Percentiles rank a stretch among this genome's conserved stretches.
Conservation (phyloP, 1,140 invertebrate species). For the Drosophila sulfurigaster region DNA sequence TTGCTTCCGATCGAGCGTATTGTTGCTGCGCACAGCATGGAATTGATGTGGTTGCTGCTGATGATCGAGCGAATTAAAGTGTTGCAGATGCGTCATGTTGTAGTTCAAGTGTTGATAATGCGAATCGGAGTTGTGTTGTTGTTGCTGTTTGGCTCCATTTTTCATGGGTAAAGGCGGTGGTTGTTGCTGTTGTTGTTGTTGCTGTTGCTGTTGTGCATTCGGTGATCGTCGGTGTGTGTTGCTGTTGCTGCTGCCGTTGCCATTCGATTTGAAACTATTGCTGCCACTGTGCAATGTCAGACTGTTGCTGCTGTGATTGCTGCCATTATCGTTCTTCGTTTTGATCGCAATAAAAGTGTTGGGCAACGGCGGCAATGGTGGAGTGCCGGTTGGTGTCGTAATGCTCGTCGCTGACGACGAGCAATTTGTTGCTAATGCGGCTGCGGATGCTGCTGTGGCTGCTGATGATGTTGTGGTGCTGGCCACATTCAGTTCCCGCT, state of each 20-base stretch:
- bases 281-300: slow-evolving; percentile 67
- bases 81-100: slow-evolving; percentile 59
- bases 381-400: slow-evolving; percentile 70
- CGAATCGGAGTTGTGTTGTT: slow-evolving; percentile 55
- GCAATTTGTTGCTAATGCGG: slow-evolving; percentile 46
- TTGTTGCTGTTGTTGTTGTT: slow-evolving; percentile 55
- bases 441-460: slow-evolving; percentile 45
- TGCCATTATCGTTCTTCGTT: slow-evolving; percentile 68
- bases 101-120: slow-evolving; percentile 79
- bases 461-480: slow-evolving; percentile 53
- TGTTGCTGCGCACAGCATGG: slow-evolving; percentile 52
- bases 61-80: slow-evolving; percentile 33
- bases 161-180: slow-evolving; percentile 75
- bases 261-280: slow-evolving; percentile 75
- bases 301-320: slow-evolving; percentile 66
- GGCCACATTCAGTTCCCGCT: slow-evolving; percentile 79
- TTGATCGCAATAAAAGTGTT: slow-evolving; percentile 81
- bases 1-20: slow-evolving; percentile 75
- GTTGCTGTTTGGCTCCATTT: slow-evolving; percentile 65
- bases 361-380: slow-evolving; percentile 78
- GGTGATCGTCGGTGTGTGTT: slow-evolving; percentile 63
- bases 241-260: slow-evolving; percentile 54
- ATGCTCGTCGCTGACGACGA: slow-evolving; percentile 66
- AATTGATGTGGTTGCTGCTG: slow-evolving; percentile 56
- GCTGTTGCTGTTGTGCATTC: slow-evolving; percentile 39